Percentiles rank a stretch among this genome's conserved stretches.
phyloP scores from a whole-genome alignment of 2,888 invertebrate species.

The Polymixis lichenea region DNA sequence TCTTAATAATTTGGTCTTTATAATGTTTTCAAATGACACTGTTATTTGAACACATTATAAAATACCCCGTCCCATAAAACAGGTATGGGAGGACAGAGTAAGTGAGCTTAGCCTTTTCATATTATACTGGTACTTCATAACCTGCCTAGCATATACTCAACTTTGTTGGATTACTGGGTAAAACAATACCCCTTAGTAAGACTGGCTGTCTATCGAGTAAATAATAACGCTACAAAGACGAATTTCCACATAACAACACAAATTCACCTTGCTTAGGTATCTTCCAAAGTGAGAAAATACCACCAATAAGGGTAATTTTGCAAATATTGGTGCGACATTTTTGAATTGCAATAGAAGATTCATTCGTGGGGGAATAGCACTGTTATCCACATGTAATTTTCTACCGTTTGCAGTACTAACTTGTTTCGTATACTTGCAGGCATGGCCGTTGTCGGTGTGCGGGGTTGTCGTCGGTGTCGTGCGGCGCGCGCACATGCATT shows the following conservation, averaged over 20 bases:
- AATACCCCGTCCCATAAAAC: no score
- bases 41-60: no score
- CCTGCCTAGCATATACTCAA: no score
- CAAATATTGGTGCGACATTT: background rate
- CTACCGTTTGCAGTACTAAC: background rate
- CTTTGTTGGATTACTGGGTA: no score
- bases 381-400: background rate
- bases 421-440: constrained; percentile 7
- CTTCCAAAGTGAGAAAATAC: background rate
- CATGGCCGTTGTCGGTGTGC: constrained; percentile 52
- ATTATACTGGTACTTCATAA: background rate
- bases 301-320: background rate
- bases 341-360: background rate
- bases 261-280: background rate
- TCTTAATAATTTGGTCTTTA: background rate
- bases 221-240: background rate
- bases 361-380: background rate
- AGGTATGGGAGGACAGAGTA: no score
- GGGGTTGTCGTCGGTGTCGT: constrained; percentile 10
- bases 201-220: background rate
- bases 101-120: background rate
- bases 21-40: no score
- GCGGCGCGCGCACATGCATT: constrained; percentile 2
- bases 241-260: background rate
- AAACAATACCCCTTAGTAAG: no score